These are phyloP conservation scores for Tromatobia lineatoria DNA, from an alignment of 2,888 invertebrate genomes.

Conservation along the genomic window DNA sequence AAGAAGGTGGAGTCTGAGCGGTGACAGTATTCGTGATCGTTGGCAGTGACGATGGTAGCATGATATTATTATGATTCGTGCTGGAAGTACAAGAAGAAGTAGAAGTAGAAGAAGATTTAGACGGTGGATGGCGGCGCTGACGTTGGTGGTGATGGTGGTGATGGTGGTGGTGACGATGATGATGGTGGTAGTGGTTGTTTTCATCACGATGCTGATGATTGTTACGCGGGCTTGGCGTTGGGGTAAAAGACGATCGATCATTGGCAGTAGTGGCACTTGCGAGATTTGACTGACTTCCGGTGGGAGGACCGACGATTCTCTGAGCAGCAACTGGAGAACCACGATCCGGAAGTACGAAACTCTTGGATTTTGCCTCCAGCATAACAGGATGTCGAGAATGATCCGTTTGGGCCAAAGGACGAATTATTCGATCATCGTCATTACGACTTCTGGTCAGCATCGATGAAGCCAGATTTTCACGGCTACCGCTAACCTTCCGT, in stretches of 20 bases:
- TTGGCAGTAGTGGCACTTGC: slow-evolving; percentile 51
- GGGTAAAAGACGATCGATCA: slow-evolving; percentile 70
- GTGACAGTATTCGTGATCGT: slow-evolving; percentile 70
- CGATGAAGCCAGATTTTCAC: slow-evolving; percentile 43
- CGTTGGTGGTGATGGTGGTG: slow-evolving; percentile 74
- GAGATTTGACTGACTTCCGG: slow-evolving; percentile 72
- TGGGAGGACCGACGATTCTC: slow-evolving; percentile 64
- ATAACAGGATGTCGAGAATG: slow-evolving; percentile 75
- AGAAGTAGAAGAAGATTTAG: slow-evolving; percentile 68
- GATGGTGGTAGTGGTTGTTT: slow-evolving; percentile 43
- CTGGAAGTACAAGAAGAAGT: slow-evolving; percentile 83
- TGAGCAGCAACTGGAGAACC: background rate
- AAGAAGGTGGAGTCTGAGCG: slow-evolving; percentile 72
- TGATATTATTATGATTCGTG: slow-evolving; percentile 83
- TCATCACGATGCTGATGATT: slow-evolving; percentile 71
- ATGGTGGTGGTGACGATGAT: slow-evolving; percentile 60
- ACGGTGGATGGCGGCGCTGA: slow-evolving; percentile 63
- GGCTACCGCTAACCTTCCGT: slow-evolving; percentile 9
- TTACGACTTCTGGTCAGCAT: slow-evolving; percentile 25
- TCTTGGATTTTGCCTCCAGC: slow-evolving; percentile 81
- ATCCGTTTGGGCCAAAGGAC: slow-evolving; percentile 75
- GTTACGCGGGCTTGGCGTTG: slow-evolving; percentile 71
- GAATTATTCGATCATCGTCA: slow-evolving; percentile 73
- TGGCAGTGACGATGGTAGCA: slow-evolving; percentile 80
- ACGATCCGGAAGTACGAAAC: slow-evolving; percentile 80